Evolutionary conservation across 2,797 vertebrate species (phyloP).

Genomic region (Parotocinclus haroldoi): DNA sequence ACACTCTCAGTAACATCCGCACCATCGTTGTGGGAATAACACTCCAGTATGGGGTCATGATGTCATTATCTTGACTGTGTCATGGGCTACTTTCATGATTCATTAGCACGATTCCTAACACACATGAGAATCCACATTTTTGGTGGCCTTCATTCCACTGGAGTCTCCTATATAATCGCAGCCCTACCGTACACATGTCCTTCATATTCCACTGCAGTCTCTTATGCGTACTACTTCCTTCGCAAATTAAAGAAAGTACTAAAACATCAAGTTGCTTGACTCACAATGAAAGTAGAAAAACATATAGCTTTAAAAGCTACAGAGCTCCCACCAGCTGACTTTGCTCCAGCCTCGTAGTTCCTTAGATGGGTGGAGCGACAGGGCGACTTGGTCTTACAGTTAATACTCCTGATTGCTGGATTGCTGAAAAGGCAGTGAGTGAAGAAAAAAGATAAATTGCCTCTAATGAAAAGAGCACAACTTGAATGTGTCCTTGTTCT

Average conservation of each 20-base stretch:
- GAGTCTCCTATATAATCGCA: too few species aligned
- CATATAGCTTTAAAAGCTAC: constrained; percentile 28
- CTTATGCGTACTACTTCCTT: constrained; percentile 7
- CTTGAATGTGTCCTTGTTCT: constrained; percentile 15
- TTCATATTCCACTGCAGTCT: constrained; percentile 47
- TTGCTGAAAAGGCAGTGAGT: constrained; percentile 40
- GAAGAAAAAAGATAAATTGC: constrained; percentile 26
- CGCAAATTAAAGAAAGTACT: constrained; percentile 10
- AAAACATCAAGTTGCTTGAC: constrained; percentile 32
- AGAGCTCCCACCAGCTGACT: constrained; percentile 25
- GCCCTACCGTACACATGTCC: constrained; percentile 17
- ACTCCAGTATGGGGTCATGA: too few species aligned
- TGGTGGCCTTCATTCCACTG: neutral
- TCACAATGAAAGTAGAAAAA: constrained; percentile 31
- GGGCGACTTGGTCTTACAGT: constrained; percentile 38
- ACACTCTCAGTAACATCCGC: too few species aligned
- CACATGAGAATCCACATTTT: too few species aligned
- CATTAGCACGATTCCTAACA: too few species aligned
- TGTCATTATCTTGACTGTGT: too few species aligned
- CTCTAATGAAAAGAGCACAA: constrained; percentile 35
- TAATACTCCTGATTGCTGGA: constrained; percentile 35
- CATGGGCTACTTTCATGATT: too few species aligned
- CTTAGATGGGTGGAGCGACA: constrained; percentile 35
- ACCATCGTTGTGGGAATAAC: too few species aligned
- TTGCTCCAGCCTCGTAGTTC: constrained; percentile 32